phyloP scores from a whole-genome alignment of 2,888 invertebrate species.

The Pardosa pseudoannulata region DNA sequence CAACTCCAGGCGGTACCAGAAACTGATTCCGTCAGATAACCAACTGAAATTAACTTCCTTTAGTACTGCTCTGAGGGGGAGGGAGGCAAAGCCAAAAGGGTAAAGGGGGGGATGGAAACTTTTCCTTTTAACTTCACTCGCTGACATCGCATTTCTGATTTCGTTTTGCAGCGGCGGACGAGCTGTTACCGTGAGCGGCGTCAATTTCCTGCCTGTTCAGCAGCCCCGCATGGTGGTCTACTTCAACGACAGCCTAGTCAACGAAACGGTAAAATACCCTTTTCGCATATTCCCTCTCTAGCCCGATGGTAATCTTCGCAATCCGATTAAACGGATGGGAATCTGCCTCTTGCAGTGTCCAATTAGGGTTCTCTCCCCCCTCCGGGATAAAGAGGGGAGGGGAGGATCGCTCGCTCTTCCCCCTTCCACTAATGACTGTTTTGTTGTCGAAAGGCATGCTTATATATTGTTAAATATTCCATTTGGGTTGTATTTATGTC shows the following conservation, averaged over 20 bases:
- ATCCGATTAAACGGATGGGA: conserved; percentile 18
- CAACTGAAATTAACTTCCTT: conserved; percentile 5
- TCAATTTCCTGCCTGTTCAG: conserved; percentile 77
- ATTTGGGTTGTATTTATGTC: neutral
- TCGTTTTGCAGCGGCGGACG: conserved; percentile 78
- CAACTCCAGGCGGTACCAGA: neutral
- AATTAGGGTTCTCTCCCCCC: neutral
- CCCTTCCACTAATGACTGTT: neutral
- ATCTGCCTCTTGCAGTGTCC: conserved; percentile 1
- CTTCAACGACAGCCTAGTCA: conserved; percentile 72
- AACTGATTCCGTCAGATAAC: neutral
- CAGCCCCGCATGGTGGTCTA: conserved; percentile 76
- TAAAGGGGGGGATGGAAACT: conserved; percentile 28
- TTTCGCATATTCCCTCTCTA: conserved; percentile 9
- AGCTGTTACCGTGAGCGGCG: conserved; percentile 77
- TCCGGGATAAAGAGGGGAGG: too few species aligned
- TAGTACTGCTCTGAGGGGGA: neutral
- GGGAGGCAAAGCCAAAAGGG: conserved; percentile 30
- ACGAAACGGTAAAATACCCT: conserved; percentile 72
- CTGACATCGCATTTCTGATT: conserved; percentile 36
- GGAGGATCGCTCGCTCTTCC: neutral
- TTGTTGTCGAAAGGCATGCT: neutral
- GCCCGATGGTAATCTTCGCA: conserved; percentile 12
- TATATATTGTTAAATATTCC: neutral
- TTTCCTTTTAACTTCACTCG: conserved; percentile 29